Base-by-base conservation (phyloP, 2,888 invertebrate genomes). In the Petrolisthes cinctipes region DNA sequence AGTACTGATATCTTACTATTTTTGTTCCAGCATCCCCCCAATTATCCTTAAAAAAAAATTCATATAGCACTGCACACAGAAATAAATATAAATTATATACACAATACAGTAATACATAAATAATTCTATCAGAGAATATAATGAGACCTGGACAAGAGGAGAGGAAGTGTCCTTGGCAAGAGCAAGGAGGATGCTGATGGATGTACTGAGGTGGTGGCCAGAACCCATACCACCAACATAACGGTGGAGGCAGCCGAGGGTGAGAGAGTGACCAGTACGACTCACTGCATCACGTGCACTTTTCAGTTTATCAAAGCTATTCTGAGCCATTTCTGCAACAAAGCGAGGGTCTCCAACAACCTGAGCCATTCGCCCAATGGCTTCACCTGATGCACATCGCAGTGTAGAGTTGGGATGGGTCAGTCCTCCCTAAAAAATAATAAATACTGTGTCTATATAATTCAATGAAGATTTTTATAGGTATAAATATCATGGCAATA, bases 351-450 rank as follows among this genome's bases (percentile, higher is more conserved):
- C 97, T 0, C 95, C 95, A 11, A 97, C 96, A 0, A 97, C 97
- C 93, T 98, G 97, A 0, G 97, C 97, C 93, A 99, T 95, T 17
- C 99, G 95, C 0, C 99, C 99, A 37, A 99, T 95, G 54, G 98
- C 97, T 92, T 99, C 99, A 0, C 97, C 98, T 0, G 98, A 97
- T 0, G 98, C 97, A 92, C 98, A 99, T 20, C 99, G 95, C 68
- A 99, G 94, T 84, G 94, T 93, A 6, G 93, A 93, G 92, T 93
- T 94, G 82, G 91, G 91, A 91, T 93, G 93, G 91, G 93, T 93
- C 91, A 94, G 91, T 4, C 93, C 93, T 86, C 93, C 93, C 93
- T 94, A 91, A 17, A 93, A 92, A 86, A 87, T 17, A 68, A n/a
- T 1, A 68, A 68, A 68, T 68, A n/a, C 17, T 3, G 3, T 17